phyloP scores from a whole-genome alignment of 2,888 invertebrate species.

The Brenthis daphne region DNA sequence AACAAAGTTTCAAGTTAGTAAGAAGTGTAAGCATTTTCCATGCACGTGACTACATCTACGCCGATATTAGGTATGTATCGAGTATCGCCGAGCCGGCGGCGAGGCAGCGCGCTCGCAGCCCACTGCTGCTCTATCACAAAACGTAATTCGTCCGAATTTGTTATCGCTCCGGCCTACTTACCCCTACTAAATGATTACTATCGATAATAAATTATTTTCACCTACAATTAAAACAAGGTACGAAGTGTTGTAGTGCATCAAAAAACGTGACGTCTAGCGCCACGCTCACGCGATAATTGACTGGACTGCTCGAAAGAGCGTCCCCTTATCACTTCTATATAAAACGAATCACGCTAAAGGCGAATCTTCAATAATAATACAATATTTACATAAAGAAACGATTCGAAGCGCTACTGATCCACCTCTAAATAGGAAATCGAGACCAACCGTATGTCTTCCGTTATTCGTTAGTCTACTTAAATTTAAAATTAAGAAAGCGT shows the following conservation, averaged over 20 bases:
- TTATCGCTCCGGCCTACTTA: constrained; percentile 80
- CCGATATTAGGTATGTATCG: constrained; percentile 44
- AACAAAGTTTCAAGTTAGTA: constrained; percentile 48
- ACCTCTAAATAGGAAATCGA: constrained; percentile 78
- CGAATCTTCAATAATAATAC: constrained; percentile 68
- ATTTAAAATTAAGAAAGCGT: constrained; percentile 78
- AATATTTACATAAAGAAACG: constrained; percentile 78
- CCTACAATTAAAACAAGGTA: constrained; percentile 78
- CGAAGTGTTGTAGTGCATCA: constrained; percentile 66
- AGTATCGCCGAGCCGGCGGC: constrained; percentile 61
- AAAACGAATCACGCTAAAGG: constrained; percentile 68
- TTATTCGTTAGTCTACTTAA: constrained; percentile 72
- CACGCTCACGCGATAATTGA: constrained; percentile 75
- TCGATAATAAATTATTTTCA: constrained; percentile 79
- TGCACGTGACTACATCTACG: constrained; percentile 52
- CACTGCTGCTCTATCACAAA: constrained; percentile 71
- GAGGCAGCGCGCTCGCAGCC: constrained; percentile 55
- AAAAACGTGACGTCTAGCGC: constrained; percentile 47
- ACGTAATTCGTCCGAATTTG: constrained; percentile 79
- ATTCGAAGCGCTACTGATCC: constrained; percentile 78
- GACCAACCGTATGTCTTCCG: constrained; percentile 62
- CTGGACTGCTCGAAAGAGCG: constrained; percentile 63
- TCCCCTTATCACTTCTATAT: constrained; percentile 53
- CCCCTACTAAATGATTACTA: constrained; percentile 79
- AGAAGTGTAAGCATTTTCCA: constrained; percentile 56